Evolutionary conservation across 2,113 vertebrate species (phyloP).

Genomic region (Chiloscyllium plagiosum): DNA sequence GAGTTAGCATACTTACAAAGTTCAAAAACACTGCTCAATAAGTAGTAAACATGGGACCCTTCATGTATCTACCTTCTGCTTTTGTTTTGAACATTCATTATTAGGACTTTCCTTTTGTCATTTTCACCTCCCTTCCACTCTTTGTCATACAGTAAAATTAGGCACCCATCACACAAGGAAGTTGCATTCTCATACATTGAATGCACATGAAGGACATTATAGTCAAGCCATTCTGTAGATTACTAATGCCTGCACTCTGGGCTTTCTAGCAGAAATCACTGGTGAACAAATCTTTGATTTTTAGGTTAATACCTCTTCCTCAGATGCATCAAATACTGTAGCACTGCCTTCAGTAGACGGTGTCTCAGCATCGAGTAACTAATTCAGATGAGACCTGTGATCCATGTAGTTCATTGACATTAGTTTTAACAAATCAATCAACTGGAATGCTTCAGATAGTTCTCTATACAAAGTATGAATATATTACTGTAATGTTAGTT

Average conservation of each 20-base stretch:
- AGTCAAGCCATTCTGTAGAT: background rate
- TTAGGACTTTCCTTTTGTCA: background rate
- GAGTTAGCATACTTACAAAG: background rate
- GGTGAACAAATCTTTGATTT: background rate
- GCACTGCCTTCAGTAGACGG: background rate
- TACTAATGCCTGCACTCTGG: background rate
- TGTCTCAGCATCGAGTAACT: background rate
- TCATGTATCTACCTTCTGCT: background rate
- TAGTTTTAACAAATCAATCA: background rate
- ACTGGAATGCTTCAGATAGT: background rate
- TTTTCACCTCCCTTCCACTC: background rate
- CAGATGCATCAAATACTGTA: background rate
- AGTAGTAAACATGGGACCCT: too few species aligned
- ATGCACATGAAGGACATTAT: background rate
- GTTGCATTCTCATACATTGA: background rate
- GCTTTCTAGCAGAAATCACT: background rate
- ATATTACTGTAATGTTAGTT: background rate
- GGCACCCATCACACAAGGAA: background rate
- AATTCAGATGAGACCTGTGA: background rate
- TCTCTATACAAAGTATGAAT: background rate
- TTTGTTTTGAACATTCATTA: background rate
- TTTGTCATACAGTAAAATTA: conserved; percentile 1
- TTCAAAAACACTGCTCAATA: background rate
- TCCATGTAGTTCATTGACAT: background rate
- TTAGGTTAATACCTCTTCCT: background rate